Percentiles rank a stretch among this genome's conserved stretches.
Conservation (phyloP, 2,113 vertebrate species). For the Muntiacus muntjak region DNA sequence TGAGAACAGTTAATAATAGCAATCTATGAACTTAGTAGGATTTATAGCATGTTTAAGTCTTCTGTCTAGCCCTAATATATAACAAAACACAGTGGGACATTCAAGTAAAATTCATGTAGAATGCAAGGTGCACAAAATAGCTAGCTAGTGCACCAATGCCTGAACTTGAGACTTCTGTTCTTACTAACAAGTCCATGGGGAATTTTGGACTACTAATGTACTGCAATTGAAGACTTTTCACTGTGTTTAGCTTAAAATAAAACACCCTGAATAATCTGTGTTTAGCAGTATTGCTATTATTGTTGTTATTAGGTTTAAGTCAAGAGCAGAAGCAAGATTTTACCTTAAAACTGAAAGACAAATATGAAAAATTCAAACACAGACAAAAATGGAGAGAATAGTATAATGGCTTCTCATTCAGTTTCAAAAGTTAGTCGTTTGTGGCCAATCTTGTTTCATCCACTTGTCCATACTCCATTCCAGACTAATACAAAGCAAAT, state of each 20-base stretch:
- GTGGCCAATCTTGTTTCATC: background rate
- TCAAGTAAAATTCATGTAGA: slow-evolving; percentile 28
- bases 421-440: background rate
- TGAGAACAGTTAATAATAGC: slow-evolving; percentile 56
- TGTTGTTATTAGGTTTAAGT: background rate
- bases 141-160: background rate
- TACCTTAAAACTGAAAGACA: background rate
- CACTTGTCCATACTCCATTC: background rate
- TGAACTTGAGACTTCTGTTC: background rate
- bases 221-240: background rate
- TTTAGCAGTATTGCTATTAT: background rate
- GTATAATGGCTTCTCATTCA: background rate
- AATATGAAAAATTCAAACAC: background rate
- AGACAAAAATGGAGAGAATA: background rate
- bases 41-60: slow-evolving; percentile 57
- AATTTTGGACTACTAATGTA: background rate
- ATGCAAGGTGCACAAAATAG: background rate
- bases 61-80: slow-evolving; percentile 39
- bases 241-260: background rate
- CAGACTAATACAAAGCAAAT: background rate
- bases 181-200: background rate
- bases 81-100: slow-evolving; percentile 10
- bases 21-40: slow-evolving; percentile 41
- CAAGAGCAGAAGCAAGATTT: slow-evolving; percentile 20
- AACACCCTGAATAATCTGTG: background rate